These are phyloP conservation scores for Ptilodon capucinus DNA, from an alignment of 2,888 invertebrate genomes.

Conservation along the genomic window DNA sequence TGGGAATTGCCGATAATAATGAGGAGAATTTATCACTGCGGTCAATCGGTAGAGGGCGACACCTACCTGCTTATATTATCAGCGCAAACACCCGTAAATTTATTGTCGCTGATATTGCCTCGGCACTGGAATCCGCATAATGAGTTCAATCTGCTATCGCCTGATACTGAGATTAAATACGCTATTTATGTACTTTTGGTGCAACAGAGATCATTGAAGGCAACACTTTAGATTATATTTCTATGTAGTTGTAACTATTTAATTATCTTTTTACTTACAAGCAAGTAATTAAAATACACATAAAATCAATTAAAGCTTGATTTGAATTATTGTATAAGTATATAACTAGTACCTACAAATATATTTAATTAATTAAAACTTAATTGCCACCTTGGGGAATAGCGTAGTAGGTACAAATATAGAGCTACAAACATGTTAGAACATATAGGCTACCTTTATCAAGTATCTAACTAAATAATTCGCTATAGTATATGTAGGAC, in stretches of 20 bases:
- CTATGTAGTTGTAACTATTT: no score
- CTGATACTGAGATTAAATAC: conserved; percentile 50
- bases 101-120: conserved; percentile 66
- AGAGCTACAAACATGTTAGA: no score
- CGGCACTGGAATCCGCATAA: conserved; percentile 58
- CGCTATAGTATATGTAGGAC: no score
- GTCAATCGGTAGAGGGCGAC: conserved; percentile 27
- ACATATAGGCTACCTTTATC: no score
- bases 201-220: no score
- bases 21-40: conserved; percentile 34
- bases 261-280: background rate
- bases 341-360: no score
- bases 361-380: no score
- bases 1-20: conserved; percentile 23
- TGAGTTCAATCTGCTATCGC: conserved; percentile 58
- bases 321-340: no score
- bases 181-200: background rate
- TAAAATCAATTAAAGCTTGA: no score
- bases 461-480: no score
- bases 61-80: conserved; percentile 60
- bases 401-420: no score
- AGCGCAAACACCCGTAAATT: conserved; percentile 58
- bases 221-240: no score
- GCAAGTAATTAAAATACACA: background rate
- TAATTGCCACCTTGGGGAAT: background rate